A percentile compares a stretch with the other conserved stretches of the same genome.
Conservation (phyloP, 2,888 invertebrate genomes). For the Archips crataeganus region DNA sequence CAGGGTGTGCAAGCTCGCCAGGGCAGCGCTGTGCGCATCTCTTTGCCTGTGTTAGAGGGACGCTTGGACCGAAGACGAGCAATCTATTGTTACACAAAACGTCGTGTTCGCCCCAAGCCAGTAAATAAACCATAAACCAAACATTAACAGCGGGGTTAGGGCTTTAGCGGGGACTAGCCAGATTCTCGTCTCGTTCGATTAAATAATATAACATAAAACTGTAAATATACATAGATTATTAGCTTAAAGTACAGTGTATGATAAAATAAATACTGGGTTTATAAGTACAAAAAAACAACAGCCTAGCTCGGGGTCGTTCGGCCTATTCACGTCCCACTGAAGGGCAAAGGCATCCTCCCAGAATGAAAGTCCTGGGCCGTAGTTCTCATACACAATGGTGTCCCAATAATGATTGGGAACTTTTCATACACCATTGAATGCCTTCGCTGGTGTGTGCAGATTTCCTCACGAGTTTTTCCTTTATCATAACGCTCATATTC, state of each 20-base stretch:
- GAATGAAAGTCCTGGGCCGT: too few relatives aligned
- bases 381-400: too few relatives aligned
- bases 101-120: background rate
- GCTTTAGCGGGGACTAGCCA: slow-evolving; percentile 32
- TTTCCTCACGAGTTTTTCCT: too few relatives aligned
- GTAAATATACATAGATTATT: slow-evolving; percentile 34
- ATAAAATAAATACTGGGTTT: slow-evolving; percentile 8
- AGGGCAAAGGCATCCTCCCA: too few relatives aligned
- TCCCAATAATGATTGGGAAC: too few relatives aligned
- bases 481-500: too few relatives aligned
- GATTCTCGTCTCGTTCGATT: slow-evolving; percentile 61
- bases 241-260: slow-evolving; percentile 21
- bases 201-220: slow-evolving; percentile 36
- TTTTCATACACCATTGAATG: too few relatives aligned
- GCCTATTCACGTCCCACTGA: too few relatives aligned
- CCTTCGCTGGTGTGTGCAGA: too few relatives aligned
- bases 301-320: background rate
- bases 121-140: slow-evolving; percentile 35
- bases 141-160: slow-evolving; percentile 32
- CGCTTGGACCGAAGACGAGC: slow-evolving; percentile 1
- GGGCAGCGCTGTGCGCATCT: slow-evolving; percentile 2
- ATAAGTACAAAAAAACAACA: background rate
- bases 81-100: background rate
- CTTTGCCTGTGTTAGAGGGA: slow-evolving; percentile 1
- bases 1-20: background rate